Percentiles rank a stretch among this genome's conserved stretches.
Conservation (phyloP, 2,113 vertebrate species). For the Apaloderma vittatum region DNA sequence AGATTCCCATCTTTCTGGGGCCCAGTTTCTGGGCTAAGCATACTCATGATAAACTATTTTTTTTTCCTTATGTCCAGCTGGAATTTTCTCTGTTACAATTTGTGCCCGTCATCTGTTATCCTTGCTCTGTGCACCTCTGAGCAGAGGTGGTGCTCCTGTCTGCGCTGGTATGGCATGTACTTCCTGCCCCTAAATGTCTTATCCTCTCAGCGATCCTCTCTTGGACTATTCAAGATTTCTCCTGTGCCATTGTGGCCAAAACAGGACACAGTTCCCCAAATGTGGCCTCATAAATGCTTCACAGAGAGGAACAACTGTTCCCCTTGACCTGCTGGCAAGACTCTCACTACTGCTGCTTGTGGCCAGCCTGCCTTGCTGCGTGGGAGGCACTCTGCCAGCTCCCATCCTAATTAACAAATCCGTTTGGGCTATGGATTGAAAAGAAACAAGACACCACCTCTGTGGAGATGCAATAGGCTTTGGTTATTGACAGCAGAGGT, state of each 20-base stretch:
- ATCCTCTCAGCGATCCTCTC: not conserved
- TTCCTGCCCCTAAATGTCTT: not conserved
- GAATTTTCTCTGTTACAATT: not conserved
- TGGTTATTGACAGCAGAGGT: not conserved
- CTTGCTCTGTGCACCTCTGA: not conserved
- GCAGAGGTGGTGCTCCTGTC: not conserved
- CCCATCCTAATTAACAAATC: not conserved
- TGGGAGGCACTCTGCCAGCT: not conserved
- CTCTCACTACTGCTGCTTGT: not conserved
- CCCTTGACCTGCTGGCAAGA: not conserved
- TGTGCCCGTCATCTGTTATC: not conserved
- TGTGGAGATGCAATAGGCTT: not conserved
- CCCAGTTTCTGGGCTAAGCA: not conserved
- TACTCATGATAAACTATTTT: not conserved
- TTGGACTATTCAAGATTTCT: not conserved
- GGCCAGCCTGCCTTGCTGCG: not conserved
- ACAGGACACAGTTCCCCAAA: not conserved
- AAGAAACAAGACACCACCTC: not conserved
- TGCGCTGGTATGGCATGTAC: not conserved
- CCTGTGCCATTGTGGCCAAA: not conserved
- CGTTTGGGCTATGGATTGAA: not conserved
- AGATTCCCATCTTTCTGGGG: not conserved
- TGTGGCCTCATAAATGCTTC: not conserved
- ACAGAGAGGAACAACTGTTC: not conserved
- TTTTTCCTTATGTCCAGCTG: not conserved